Base-by-base conservation (phyloP, 2,888 invertebrate genomes). In the Beris morrisii region DNA sequence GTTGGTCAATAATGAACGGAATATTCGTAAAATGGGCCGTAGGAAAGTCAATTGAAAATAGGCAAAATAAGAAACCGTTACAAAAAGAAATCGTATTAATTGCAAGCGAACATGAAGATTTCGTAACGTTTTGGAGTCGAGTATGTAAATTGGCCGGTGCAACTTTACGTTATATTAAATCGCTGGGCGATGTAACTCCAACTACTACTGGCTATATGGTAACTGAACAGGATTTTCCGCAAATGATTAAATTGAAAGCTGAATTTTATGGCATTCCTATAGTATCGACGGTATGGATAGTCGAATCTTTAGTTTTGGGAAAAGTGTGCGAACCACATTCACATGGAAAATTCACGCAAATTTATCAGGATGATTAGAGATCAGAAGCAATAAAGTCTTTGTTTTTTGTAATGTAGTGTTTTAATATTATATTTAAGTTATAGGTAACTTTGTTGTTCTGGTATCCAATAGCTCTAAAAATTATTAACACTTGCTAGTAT, bases 241-340 rank as follows among this genome's bases (percentile, higher is more conserved):
- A 83, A 65, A 84, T 84, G 73, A 77, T 83, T n/a, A 72, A 81
- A 30, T 75, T 80, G 13, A 79, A 79, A 67, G 87, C 88, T 0
- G 81, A 82, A 64, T 81, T 83, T 61, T 84, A 85, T 73, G 83
- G 82, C 65, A 82, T 87, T n/a, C 88, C 89, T 0, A 73, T 90
- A 0, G 87, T 90, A 0, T 87, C 88, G 0, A 86, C 87, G 0
- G 84, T 84, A 2, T 91, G 90, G 90, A 81, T 90, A 1, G 83
- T 87, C 4, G 89, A 90, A 73, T 86, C 86, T 71, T 79, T 90
- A 46, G 85, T 90, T 68, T 85, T 86, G 72, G 87, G 87, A 2
- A 81, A 82, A 64, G 77, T 83, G 44, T 78, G 84, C 69, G 72
- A 79, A 1, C 83, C 83, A 6, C 82, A 83, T 72, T 78, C 81